Percentiles rank a stretch among this genome's conserved stretches.
Conservation (phyloP, 2,888 invertebrate genomes). For the Eudemis profundana region DNA sequence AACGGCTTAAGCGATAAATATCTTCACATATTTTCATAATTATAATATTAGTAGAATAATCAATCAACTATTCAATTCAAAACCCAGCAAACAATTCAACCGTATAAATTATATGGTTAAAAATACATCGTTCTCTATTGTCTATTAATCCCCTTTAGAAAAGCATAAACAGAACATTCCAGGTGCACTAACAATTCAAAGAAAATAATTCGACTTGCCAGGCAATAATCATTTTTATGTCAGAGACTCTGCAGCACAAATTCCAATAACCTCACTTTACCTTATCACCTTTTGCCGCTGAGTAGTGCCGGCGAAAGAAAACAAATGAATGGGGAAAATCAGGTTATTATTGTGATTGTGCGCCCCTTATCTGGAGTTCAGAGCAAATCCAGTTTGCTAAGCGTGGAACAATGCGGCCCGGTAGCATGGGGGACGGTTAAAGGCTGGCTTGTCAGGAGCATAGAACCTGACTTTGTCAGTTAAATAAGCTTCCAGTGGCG, state of each 20-base stretch:
- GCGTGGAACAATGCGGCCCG: constrained; percentile 14
- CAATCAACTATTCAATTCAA: no score
- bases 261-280: neutral
- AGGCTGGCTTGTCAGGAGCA: constrained; percentile 1
- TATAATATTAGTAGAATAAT: no score
- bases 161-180: neutral
- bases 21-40: no score
- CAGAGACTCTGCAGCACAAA: neutral
- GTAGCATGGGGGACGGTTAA: constrained; percentile 7
- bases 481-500: no score
- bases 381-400: constrained; percentile 10
- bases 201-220: no score
- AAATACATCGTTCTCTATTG: no score
- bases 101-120: no score
- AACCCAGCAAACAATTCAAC: no score
- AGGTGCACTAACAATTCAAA: neutral
- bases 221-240: neutral
- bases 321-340: constrained; percentile 18
- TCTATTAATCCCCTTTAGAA: no score
- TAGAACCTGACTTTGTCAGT: constrained; percentile 8
- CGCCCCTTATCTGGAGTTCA: constrained; percentile 18
- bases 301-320: constrained; percentile 5
- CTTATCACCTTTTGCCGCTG: neutral
- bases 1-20: no score
- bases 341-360: constrained; percentile 27